Conservation (phyloP, 2,797 vertebrate species). For the Garrulus glandarius region DNA sequence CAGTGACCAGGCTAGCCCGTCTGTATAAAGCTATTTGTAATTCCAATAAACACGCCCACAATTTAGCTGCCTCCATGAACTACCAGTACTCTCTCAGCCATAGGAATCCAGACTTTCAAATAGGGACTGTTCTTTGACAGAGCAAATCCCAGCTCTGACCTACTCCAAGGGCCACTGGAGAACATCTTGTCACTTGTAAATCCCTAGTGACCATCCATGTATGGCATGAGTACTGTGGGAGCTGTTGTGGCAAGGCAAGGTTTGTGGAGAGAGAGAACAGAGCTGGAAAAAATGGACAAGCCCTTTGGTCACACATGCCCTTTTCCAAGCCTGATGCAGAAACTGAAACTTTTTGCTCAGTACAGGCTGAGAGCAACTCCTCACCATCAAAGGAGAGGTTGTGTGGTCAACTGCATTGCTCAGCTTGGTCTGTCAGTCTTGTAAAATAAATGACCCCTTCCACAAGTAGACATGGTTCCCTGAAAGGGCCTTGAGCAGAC, state of each 20-base stretch:
- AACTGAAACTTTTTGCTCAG: not conserved
- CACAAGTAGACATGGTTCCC: not conserved
- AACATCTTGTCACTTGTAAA: not conserved
- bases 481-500: not conserved
- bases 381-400: not conserved
- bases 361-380: not conserved
- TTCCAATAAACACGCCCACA: constrained; percentile 12
- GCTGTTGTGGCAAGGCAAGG: not conserved
- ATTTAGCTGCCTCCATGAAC: not conserved
- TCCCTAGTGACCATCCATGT: not conserved
- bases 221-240: not conserved
- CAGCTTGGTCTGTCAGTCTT: fast-evolving
- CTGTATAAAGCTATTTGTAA: constrained; percentile 53
- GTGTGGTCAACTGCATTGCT: not conserved
- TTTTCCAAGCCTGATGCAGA: not conserved
- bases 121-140: not conserved
- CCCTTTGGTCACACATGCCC: not conserved
- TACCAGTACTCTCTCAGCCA: not conserved
- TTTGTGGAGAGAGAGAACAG: not conserved
- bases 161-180: not conserved
- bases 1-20: constrained; percentile 53
- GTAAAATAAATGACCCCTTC: not conserved
- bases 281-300: not conserved
- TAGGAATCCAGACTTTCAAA: not conserved
- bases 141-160: not conserved